phyloP scores from a whole-genome alignment of 1,140 invertebrate species.

The Spodoptera frugiperda region DNA sequence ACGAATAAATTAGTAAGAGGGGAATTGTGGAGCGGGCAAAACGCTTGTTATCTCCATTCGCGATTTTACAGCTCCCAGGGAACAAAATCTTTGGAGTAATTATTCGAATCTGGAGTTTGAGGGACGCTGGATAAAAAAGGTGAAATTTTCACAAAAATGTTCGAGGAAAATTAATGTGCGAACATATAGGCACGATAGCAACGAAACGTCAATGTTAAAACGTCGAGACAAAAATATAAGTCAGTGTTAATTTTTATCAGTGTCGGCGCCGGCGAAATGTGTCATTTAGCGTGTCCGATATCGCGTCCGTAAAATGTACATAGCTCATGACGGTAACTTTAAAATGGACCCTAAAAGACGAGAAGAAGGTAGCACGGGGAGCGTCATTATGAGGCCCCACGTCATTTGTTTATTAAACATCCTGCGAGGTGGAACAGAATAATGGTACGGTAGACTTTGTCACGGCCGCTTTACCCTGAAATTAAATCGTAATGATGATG shows the following conservation, averaged over 20 bases:
- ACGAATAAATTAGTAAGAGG: conserved; percentile 71
- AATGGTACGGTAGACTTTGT: conserved; percentile 81
- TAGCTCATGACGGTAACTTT: conserved; percentile 56
- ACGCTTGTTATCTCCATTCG: conserved; percentile 74
- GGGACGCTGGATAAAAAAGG: conserved; percentile 51
- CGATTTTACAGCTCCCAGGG: conserved; percentile 69
- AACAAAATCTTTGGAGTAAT: conserved; percentile 70
- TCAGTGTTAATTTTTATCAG: conserved; percentile 41
- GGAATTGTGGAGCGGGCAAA: conserved; percentile 68
- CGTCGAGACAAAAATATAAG: conserved; percentile 34
- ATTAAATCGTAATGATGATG: conserved; percentile 85
- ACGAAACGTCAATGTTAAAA: conserved; percentile 37
- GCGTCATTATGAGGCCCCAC: conserved; percentile 77
- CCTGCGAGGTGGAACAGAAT: conserved; percentile 82
- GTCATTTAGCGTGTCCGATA: conserved; percentile 52
- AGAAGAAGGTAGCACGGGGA: conserved; percentile 62
- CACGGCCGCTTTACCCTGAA: conserved; percentile 80
- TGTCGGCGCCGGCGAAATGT: conserved; percentile 12
- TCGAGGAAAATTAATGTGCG: conserved; percentile 24
- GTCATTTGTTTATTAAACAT: conserved; percentile 85
- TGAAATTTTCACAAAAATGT: conserved; percentile 27
- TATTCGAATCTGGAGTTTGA: conserved; percentile 62
- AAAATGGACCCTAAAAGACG: conserved; percentile 72
- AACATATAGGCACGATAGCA: conserved; percentile 22
- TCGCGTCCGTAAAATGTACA: conserved; percentile 53